phyloP scores from a whole-genome alignment of 2,797 vertebrate genomes.

The Toxotes lorentzi region DNA sequence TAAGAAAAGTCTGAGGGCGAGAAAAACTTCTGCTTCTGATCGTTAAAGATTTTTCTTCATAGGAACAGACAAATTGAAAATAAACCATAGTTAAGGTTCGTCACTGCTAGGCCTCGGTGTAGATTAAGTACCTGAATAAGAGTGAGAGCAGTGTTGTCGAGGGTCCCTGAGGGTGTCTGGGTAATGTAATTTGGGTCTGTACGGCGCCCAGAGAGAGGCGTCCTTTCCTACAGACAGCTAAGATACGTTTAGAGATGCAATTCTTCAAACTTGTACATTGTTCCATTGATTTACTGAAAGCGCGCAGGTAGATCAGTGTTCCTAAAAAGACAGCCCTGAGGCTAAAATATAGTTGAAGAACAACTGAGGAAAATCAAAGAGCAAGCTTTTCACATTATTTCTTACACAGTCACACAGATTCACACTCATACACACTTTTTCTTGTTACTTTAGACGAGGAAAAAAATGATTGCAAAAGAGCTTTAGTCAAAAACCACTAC shows the following conservation, averaged over 20 bases:
- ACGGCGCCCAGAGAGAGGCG: constrained; percentile 36
- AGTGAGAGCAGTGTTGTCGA: constrained; percentile 92
- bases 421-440: constrained; percentile 61
- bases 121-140: constrained; percentile 97
- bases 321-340: constrained; percentile 42
- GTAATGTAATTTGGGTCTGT: constrained; percentile 61
- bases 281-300: constrained; percentile 40
- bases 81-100: constrained; percentile 68
- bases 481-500: constrained; percentile 76
- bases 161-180: constrained; percentile 96
- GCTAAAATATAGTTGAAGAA: constrained; percentile 40
- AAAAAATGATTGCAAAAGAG: constrained; percentile 76
- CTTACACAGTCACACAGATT: constrained; percentile 67
- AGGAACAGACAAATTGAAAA: constrained; percentile 40
- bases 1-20: constrained; percentile 25
- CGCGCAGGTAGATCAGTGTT: constrained; percentile 51
- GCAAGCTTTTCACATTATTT: constrained; percentile 63
- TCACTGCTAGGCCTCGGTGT: constrained; percentile 94
- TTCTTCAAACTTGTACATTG: constrained; percentile 39
- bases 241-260: constrained; percentile 43
- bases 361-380: constrained; percentile 37
- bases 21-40: constrained; percentile 39
- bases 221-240: constrained; percentile 38
- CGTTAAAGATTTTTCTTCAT: constrained; percentile 38
- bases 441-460: constrained; percentile 71